A percentile compares a stretch with the other conserved stretches of the same genome.
These are phyloP conservation scores for Calliphora vomitoria DNA, from an alignment of 2,888 invertebrate genomes.

Conservation along the genomic window DNA sequence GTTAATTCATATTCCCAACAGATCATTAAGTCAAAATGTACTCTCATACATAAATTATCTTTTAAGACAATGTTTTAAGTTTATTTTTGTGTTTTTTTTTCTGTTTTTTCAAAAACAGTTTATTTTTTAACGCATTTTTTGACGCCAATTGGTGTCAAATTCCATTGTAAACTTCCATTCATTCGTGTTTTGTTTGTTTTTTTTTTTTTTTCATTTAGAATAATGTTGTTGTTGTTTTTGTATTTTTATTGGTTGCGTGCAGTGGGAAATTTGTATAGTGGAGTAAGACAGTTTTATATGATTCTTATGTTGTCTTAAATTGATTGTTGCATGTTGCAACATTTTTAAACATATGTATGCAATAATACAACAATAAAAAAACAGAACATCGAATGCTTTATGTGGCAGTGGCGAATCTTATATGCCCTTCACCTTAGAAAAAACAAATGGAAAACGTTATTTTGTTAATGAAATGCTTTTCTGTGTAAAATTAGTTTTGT, in stretches of 20 bases:
- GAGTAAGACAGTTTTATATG: conserved; percentile 59
- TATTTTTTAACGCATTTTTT: conserved; percentile 61
- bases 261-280: neutral
- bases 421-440: too few species aligned
- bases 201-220: conserved; percentile 5
- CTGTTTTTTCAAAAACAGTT: conserved; percentile 31
- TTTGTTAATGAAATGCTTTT: too few species aligned
- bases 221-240: conserved; percentile 15
- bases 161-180: conserved; percentile 53
- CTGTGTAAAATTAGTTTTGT: too few species aligned
- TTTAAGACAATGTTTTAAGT: conserved; percentile 23
- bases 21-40: conserved; percentile 57
- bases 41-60: conserved; percentile 51
- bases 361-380: conserved; percentile 32
- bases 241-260: conserved; percentile 32
- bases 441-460: too few species aligned
- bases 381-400: neutral
- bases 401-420: too few species aligned
- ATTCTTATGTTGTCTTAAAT: conserved; percentile 57
- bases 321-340: conserved; percentile 71
- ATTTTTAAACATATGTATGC: conserved; percentile 46
- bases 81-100: neutral
- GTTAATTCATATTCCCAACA: conserved; percentile 47
- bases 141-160: conserved; percentile 73
- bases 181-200: too few species aligned